Percentiles rank a stretch among this genome's conserved stretches.
Conservation (phyloP, 1,140 invertebrate genomes). For the Pogonomyrmex californicus region DNA sequence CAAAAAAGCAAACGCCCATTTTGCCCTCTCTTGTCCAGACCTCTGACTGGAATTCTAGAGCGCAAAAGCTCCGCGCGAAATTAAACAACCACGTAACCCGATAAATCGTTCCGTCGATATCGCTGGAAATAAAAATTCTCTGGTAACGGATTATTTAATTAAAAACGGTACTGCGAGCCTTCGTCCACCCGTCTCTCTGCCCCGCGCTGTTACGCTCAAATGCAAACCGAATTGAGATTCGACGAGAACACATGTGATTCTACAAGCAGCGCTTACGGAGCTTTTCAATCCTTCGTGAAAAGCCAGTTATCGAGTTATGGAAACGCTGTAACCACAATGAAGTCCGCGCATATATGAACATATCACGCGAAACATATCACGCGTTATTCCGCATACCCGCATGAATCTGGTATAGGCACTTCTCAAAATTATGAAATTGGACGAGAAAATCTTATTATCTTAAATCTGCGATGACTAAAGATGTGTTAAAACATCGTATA, state of each 20-base stretch:
- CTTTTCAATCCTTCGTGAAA: constrained; percentile 68
- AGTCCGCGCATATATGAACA: constrained; percentile 44
- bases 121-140: constrained; percentile 75
- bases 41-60: constrained; percentile 19
- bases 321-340: constrained; percentile 56
- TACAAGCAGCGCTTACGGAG: constrained; percentile 64
- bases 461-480: background rate
- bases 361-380: constrained; percentile 39
- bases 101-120: constrained; percentile 75
- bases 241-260: constrained; percentile 68
- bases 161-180: constrained; percentile 66
- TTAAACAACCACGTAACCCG: constrained; percentile 75
- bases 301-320: constrained; percentile 69
- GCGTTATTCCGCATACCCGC: constrained; percentile 8
- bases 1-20: constrained; percentile 53
- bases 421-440: constrained; percentile 28
- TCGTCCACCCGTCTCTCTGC: background rate
- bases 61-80: constrained; percentile 69
- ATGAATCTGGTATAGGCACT: constrained; percentile 21
- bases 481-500: background rate
- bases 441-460: constrained; percentile 13
- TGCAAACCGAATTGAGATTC: constrained; percentile 67
- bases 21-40: constrained; percentile 11
- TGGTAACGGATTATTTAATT: constrained; percentile 75
- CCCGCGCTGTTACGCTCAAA: constrained; percentile 51